Conservation (phyloP, 2,113 vertebrate species). For the Stigmatopora nigra region DNA sequence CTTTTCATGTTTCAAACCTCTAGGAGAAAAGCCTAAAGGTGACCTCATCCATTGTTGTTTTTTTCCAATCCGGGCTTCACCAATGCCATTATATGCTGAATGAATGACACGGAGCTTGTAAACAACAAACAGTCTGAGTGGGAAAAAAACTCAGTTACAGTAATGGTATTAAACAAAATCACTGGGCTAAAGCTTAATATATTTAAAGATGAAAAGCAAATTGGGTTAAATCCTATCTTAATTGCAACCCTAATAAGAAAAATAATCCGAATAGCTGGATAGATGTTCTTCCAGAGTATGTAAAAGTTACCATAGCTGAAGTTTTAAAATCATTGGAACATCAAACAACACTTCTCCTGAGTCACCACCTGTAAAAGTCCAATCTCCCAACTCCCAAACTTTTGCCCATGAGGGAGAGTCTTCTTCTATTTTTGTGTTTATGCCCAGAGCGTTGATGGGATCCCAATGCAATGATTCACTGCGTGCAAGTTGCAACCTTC, state of each 20-base stretch:
- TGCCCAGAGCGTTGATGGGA: constrained; percentile 29
- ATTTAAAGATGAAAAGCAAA: too few relatives aligned
- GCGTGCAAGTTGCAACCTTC: constrained; percentile 26
- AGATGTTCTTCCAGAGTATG: too few relatives aligned
- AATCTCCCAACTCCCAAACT: constrained; percentile 19
- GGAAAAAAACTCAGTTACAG: too few relatives aligned
- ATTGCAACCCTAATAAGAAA: too few relatives aligned
- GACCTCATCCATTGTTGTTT: constrained; percentile 73
- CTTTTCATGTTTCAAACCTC: constrained; percentile 66
- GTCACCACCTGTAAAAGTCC: constrained; percentile 1
- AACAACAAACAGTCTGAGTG: not conserved
- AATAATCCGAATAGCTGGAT: too few relatives aligned
- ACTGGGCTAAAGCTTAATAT: too few relatives aligned
- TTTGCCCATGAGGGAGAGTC: constrained; percentile 39
- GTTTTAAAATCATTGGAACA: too few relatives aligned
- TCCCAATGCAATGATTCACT: constrained; percentile 56
- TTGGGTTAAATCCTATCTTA: too few relatives aligned
- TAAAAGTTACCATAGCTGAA: too few relatives aligned
- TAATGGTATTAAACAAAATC: too few relatives aligned
- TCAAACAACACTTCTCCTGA: not conserved
- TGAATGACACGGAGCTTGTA: constrained; percentile 28
- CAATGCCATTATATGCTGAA: constrained; percentile 19
- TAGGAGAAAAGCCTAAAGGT: constrained; percentile 58
- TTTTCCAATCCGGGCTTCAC: too few relatives aligned
- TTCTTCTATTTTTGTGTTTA: constrained; percentile 21